A percentile compares a stretch with the other conserved stretches of the same genome.
Conservation (phyloP, 2,888 invertebrate species). For the Rhimphoctona megacephalus region DNA sequence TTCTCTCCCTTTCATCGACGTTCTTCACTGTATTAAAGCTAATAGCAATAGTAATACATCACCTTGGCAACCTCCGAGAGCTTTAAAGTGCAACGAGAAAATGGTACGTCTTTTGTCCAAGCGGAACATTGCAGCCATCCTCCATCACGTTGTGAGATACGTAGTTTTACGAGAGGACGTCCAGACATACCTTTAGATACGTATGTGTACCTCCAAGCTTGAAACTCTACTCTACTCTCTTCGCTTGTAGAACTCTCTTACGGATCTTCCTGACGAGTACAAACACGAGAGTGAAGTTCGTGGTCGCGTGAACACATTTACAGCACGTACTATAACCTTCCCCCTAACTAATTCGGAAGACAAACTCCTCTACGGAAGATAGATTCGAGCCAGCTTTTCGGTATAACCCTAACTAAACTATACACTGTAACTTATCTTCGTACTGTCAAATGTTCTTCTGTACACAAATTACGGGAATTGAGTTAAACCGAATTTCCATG, state of each 20-base stretch:
- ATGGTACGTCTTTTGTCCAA: conserved; percentile 31
- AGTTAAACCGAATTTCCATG: conserved; percentile 5
- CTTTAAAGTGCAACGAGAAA: background rate
- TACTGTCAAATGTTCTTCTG: conserved; percentile 1
- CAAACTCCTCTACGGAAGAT: conserved; percentile 54
- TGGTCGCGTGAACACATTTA: conserved; percentile 32
- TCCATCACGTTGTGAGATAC: background rate
- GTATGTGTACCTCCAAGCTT: conserved; percentile 28
- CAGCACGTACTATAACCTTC: background rate
- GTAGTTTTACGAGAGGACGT: conserved; percentile 9
- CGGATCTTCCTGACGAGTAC: conserved; percentile 33
- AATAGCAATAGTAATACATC: conserved; percentile 28
- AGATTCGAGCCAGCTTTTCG: conserved; percentile 11
- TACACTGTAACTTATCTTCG: conserved; percentile 6
- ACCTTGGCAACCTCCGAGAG: background rate
- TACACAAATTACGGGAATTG: conserved; percentile 32
- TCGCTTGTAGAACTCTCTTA: conserved; percentile 21
- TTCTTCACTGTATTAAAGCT: background rate
- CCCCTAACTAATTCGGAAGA: conserved; percentile 45
- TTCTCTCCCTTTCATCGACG: conserved; percentile 1
- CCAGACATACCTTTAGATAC: background rate
- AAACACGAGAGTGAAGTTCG: conserved; percentile 39
- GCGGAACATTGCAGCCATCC: conserved; percentile 4
- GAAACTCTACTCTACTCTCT: conserved; percentile 28
- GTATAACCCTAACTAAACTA: conserved; percentile 33